Conservation (phyloP, 2,888 invertebrate genomes). For the Drosophila stalkeri region DNA sequence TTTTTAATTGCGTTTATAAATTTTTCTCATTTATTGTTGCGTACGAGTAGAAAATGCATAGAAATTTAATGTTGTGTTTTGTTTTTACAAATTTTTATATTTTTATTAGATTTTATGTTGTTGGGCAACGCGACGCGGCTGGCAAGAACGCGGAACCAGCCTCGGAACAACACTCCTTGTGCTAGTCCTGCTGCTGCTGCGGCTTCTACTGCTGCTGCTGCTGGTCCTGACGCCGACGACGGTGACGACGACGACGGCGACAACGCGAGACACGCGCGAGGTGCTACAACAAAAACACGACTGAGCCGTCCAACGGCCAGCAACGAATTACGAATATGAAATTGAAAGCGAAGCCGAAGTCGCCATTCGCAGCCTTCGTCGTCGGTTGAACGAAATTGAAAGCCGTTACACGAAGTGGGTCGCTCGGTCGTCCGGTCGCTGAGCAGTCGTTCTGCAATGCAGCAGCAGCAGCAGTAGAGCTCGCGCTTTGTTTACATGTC, state of each 20-base stretch:
- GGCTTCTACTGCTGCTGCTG: constrained; percentile 38
- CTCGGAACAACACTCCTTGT: constrained; percentile 45
- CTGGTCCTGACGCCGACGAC: constrained; percentile 43
- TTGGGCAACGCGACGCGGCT: constrained; percentile 58
- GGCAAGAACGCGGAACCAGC: constrained; percentile 49
- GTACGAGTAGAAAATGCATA: constrained; percentile 63
- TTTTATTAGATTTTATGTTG: constrained; percentile 25
- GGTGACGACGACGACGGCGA: constrained; percentile 43
- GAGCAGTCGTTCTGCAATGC: constrained; percentile 69
- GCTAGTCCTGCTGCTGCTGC: constrained; percentile 54
- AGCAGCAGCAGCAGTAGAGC: constrained; percentile 50
- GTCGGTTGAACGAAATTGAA: constrained; percentile 75
- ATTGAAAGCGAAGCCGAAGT: constrained; percentile 70
- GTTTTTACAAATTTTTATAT: constrained; percentile 14
- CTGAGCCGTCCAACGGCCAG: constrained; percentile 78
- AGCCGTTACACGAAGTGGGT: constrained; percentile 64
- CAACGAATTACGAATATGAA: constrained; percentile 69
- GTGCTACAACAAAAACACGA: constrained; percentile 83
- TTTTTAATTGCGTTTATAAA: constrained; percentile 28
- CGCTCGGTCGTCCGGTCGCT: constrained; percentile 36
- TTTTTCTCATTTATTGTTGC: constrained; percentile 22
- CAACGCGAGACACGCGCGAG: constrained; percentile 76
- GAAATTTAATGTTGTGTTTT: constrained; percentile 49
- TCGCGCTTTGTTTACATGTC: constrained; percentile 44
- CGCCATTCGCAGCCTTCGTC: constrained; percentile 15